phyloP scores from a whole-genome alignment of 2,797 vertebrate species.

The Galagoides demidoff region DNA sequence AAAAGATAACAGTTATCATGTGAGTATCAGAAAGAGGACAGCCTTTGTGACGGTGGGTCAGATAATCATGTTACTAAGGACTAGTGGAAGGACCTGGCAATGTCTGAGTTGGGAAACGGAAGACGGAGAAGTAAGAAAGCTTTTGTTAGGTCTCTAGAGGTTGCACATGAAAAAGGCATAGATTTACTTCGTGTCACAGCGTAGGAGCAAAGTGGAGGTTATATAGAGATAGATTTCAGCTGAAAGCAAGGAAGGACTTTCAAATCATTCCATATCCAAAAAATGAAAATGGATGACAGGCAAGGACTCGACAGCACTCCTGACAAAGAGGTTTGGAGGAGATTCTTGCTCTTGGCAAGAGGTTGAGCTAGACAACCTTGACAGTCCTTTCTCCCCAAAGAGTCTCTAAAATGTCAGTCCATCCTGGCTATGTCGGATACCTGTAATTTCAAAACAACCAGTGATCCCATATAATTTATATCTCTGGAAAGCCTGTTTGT shows the following conservation, averaged over 20 bases:
- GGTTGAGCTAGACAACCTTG: neutral
- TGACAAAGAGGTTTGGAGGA: neutral
- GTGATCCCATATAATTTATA: neutral
- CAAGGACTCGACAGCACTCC: neutral
- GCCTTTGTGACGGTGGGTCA: neutral
- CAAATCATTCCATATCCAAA: neutral
- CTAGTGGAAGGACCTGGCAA: neutral
- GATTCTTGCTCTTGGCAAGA: neutral
- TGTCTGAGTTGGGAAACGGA: neutral
- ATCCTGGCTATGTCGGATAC: neutral
- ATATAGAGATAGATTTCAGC: neutral
- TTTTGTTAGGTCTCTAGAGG: neutral
- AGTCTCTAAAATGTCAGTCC: neutral
- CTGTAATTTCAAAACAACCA: neutral
- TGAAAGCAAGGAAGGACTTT: neutral
- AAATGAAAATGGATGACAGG: neutral
- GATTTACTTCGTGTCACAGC: neutral
- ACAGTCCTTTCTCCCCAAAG: neutral
- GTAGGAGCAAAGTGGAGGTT: neutral
- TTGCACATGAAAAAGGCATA: neutral
- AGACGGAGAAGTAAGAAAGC: neutral
- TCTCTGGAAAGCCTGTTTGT: neutral
- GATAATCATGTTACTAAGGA: neutral
- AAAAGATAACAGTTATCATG: neutral
- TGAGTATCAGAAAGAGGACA: neutral